A percentile compares a stretch with the other conserved stretches of the same genome.
These are phyloP conservation scores for Torymus aiolomorphi DNA, from an alignment of 2,888 invertebrate genomes.

Conservation along the genomic window DNA sequence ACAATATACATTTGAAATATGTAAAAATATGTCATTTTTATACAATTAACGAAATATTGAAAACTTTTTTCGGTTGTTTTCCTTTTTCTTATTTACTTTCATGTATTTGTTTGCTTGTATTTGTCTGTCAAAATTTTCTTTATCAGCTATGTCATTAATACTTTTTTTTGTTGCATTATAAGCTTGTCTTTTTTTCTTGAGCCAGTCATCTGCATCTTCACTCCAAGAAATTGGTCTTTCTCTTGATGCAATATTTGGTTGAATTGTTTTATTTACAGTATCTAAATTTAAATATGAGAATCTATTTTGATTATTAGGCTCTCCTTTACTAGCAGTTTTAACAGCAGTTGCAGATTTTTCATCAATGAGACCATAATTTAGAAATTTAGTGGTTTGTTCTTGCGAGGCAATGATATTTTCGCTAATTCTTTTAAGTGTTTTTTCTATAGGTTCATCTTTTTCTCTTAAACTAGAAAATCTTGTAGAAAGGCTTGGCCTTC, in stretches of 20 bases:
- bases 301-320: slow-evolving; percentile 56
- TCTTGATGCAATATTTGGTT: slow-evolving; percentile 56
- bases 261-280: slow-evolving; percentile 46
- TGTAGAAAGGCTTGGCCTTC: slow-evolving; percentile 56
- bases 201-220: slow-evolving; percentile 69
- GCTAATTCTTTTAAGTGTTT: slow-evolving; percentile 66
- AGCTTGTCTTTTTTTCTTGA: slow-evolving; percentile 68
- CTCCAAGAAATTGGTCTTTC: slow-evolving; percentile 70
- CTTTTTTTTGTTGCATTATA: slow-evolving; percentile 67
- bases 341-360: slow-evolving; percentile 37
- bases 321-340: slow-evolving; percentile 54
- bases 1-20: slow-evolving; percentile 25
- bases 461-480: slow-evolving; percentile 32
- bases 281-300: slow-evolving; percentile 66
- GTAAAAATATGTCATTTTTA: slow-evolving; percentile 23
- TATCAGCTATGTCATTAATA: slow-evolving; percentile 60
- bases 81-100: slow-evolving; percentile 62
- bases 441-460: slow-evolving; percentile 56
- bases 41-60: slow-evolving; percentile 68
- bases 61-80: slow-evolving; percentile 65
- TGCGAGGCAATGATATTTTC: slow-evolving; percentile 68
- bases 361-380: slow-evolving; percentile 71
- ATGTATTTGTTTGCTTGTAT: slow-evolving; percentile 58
- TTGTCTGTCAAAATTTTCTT: slow-evolving; percentile 65
- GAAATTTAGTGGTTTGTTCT: slow-evolving; percentile 67